Evolutionary conservation across 1,140 invertebrate genomes (phyloP).

Genomic region (Pogonus chalceus): DNA sequence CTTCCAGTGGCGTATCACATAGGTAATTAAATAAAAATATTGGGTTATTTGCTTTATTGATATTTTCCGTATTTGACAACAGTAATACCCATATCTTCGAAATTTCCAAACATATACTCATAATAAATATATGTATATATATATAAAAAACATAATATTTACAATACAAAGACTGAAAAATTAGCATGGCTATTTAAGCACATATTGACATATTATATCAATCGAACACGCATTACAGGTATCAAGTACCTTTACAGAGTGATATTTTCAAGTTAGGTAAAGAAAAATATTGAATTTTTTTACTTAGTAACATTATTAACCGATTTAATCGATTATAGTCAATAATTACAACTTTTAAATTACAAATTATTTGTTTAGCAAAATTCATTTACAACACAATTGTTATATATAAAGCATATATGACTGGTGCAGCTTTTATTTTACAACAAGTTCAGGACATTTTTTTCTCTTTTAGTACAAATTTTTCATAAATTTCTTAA

Average conservation of each 20-base stretch:
- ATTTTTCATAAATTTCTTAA: neutral
- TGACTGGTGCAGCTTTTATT: slow-evolving; percentile 2
- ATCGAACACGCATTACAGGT: neutral
- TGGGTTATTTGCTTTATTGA: slow-evolving; percentile 4
- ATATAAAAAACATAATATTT: slow-evolving; percentile 6
- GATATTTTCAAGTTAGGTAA: neutral
- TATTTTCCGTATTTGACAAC: neutral
- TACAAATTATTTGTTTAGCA: slow-evolving; percentile 3
- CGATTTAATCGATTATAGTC: slow-evolving; percentile 7
- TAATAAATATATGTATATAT: slow-evolving; percentile 6
- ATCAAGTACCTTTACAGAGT: neutral
- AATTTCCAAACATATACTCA: slow-evolving; percentile 1
- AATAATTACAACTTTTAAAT: slow-evolving; percentile 7
- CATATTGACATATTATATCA: neutral
- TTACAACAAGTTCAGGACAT: neutral
- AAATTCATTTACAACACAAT: slow-evolving; percentile 2
- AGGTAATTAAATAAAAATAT: neutral
- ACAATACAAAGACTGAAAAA: neutral
- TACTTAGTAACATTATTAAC: slow-evolving; percentile 5
- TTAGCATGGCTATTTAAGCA: neutral
- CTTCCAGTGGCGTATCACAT: neutral
- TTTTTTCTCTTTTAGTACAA: neutral
- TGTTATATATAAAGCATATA: neutral
- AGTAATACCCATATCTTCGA: slow-evolving; percentile 1
- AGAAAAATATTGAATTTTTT: neutral